Percentiles rank a stretch among this genome's conserved stretches.
These are phyloP conservation scores for Acanthiza pusilla DNA, from an alignment of 2,797 vertebrate species.

Conservation along the genomic window DNA sequence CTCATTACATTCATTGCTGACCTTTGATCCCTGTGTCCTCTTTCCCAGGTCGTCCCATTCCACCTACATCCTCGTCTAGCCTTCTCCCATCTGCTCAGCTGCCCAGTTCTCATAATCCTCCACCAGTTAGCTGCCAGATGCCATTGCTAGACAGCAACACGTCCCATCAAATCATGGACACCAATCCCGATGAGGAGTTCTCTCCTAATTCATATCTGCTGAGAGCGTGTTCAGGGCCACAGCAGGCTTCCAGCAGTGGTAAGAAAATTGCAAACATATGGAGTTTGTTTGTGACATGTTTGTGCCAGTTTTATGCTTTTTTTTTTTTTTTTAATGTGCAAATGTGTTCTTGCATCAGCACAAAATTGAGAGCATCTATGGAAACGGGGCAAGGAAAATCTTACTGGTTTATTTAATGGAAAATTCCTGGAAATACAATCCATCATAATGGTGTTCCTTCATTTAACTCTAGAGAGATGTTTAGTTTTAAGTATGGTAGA, in stretches of 20 bases:
- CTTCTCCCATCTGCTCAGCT: conserved; percentile 91
- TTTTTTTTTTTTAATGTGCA: neutral
- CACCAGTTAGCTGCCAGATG: conserved; percentile 95
- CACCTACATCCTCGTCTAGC: conserved; percentile 95
- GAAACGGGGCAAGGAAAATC: neutral
- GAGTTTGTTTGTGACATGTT: conserved; percentile 59
- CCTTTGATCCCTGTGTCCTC: conserved; percentile 82
- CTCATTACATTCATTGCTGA: conserved; percentile 76
- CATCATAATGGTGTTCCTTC: neutral
- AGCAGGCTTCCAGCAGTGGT: conserved; percentile 88
- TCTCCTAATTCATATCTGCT: conserved; percentile 91
- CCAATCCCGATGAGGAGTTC: conserved; percentile 92
- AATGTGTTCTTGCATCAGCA: conserved; percentile 10
- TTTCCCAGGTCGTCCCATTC: conserved; percentile 95
- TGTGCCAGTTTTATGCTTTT: conserved; percentile 1
- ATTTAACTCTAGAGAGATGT: neutral
- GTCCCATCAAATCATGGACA: conserved; percentile 97
- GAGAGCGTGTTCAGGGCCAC: conserved; percentile 84
- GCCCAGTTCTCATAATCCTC: conserved; percentile 88
- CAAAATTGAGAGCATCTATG: neutral
- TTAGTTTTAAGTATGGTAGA: neutral
- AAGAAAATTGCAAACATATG: conserved; percentile 75
- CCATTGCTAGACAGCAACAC: conserved; percentile 99
- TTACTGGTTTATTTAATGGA: neutral
- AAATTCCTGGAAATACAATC: neutral